phyloP scores from a whole-genome alignment of 2,888 invertebrate species.

The Parascotia fuliginaria region DNA sequence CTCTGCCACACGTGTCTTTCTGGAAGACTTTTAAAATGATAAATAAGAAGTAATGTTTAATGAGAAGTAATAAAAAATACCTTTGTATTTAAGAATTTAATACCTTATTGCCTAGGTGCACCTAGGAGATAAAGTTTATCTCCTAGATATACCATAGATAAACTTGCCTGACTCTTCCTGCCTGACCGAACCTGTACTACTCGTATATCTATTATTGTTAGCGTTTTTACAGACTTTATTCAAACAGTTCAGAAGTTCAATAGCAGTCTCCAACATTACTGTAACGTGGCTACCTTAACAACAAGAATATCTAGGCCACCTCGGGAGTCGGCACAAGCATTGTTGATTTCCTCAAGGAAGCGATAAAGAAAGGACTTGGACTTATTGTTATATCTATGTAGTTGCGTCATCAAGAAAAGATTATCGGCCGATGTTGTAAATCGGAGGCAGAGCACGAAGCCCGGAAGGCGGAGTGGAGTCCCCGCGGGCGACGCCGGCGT shows the following conservation, averaged over 20 bases:
- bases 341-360: slow-evolving; percentile 38
- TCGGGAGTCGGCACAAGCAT: slow-evolving; percentile 2
- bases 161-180: too few species aligned
- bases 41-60: too few species aligned
- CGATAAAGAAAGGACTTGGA: slow-evolving; percentile 28
- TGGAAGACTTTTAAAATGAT: too few species aligned
- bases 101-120: too few species aligned
- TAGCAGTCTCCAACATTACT: neutral
- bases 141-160: too few species aligned
- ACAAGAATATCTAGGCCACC: slow-evolving; percentile 25
- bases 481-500: slow-evolving; percentile 73
- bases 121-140: too few species aligned
- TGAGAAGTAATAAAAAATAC: too few species aligned
- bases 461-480: slow-evolving; percentile 73
- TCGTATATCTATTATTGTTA: neutral
- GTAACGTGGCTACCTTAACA: slow-evolving; percentile 5
- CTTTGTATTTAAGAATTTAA: too few species aligned
- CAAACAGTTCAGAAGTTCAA: too few species aligned
- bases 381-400: slow-evolving; percentile 27
- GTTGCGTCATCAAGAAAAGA: slow-evolving; percentile 80
- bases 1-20: too few species aligned
- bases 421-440: slow-evolving; percentile 81
- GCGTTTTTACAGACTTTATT: too few species aligned
- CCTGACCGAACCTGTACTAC: too few species aligned
- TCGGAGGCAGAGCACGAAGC: slow-evolving; percentile 58